Evolutionary conservation across 2,113 vertebrate genomes (phyloP).

Genomic region (Tursiops truncatus): DNA sequence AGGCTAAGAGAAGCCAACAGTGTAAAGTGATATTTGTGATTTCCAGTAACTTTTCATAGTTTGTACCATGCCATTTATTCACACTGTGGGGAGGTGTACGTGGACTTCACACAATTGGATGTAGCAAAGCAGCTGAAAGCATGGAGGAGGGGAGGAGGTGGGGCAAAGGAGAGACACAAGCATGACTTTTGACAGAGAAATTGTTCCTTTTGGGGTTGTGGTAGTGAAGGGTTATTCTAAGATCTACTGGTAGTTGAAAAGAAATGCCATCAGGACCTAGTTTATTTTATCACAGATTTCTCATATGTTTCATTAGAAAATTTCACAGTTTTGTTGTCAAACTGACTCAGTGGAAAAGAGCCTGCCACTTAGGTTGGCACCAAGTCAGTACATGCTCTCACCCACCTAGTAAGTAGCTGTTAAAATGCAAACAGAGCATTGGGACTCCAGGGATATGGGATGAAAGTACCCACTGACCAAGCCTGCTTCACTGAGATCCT

Average conservation of each 20-base stretch:
- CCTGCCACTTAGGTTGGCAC: neutral
- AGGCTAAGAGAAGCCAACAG: neutral
- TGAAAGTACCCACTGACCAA: neutral
- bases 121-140: neutral
- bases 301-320: neutral
- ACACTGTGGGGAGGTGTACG: neutral
- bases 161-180: neutral
- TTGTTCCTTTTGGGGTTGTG: neutral
- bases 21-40: neutral
- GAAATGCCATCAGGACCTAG: neutral
- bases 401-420: neutral
- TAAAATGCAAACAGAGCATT: neutral
- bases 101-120: neutral
- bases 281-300: neutral
- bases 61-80: neutral
- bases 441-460: neutral
- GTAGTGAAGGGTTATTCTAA: neutral
- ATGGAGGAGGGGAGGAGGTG: neutral
- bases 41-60: neutral
- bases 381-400: neutral
- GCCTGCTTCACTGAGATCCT: neutral
- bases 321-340: neutral
- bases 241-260: neutral
- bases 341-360: neutral
- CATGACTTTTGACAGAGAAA: neutral